These are phyloP conservation scores for Physocephala rufipes DNA, from an alignment of 2,888 invertebrate species.

Conservation along the genomic window DNA sequence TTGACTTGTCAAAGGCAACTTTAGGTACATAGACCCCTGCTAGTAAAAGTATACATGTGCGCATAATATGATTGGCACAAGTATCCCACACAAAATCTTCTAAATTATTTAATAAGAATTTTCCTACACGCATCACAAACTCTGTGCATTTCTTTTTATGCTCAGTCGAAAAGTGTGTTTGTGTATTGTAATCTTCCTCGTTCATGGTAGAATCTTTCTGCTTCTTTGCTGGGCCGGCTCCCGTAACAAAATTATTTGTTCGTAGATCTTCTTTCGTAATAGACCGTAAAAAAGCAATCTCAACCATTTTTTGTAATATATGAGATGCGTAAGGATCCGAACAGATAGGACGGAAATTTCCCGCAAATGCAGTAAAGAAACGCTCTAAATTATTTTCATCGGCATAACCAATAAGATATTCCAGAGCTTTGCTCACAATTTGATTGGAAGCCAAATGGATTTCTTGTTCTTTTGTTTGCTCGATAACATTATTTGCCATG, in stretches of 20 bases:
- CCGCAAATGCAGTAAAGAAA: constrained; percentile 72
- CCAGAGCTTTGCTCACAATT: constrained; percentile 80
- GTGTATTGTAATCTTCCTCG: constrained; percentile 59
- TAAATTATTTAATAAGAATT: constrained; percentile 82
- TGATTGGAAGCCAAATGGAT: constrained; percentile 80
- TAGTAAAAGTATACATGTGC: constrained; percentile 76
- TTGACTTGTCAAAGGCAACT: constrained; percentile 67
- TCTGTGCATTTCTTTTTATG: constrained; percentile 71
- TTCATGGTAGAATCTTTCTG: constrained; percentile 50
- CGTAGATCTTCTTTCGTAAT: constrained; percentile 45
- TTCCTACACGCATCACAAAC: constrained; percentile 76
- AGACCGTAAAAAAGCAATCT: constrained; percentile 61
- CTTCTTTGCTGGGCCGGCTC: constrained; percentile 59
- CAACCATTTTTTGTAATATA: constrained; percentile 75
- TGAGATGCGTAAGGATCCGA: constrained; percentile 83
- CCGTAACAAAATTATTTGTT: constrained; percentile 18
- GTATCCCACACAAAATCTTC: constrained; percentile 84
- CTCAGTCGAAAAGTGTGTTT: constrained; percentile 63
- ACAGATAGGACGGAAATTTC: constrained; percentile 75
- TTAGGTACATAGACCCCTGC: constrained; percentile 72
- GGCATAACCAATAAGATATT: constrained; percentile 77
- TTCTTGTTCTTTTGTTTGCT: constrained; percentile 76
- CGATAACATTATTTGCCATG: constrained; percentile 79
- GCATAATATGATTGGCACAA: constrained; percentile 80
- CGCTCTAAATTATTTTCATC: constrained; percentile 72